Evolutionary conservation across 2,113 vertebrate genomes (phyloP).

Genomic region (Picathartes gymnocephalus): DNA sequence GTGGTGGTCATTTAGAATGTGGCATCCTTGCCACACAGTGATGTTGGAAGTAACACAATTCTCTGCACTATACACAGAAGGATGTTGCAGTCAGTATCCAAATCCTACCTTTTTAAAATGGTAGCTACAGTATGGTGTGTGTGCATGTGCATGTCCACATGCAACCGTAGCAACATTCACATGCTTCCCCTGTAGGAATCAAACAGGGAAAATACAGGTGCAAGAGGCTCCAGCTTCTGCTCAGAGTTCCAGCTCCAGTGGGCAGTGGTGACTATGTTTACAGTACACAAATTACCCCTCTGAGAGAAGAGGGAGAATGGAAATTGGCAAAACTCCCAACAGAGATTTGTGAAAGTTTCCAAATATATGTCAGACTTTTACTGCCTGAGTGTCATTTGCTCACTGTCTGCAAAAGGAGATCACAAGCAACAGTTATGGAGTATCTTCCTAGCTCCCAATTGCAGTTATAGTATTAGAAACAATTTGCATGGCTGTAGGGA

Average conservation of each 20-base stretch:
- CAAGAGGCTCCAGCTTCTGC: not conserved
- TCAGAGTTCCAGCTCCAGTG: not conserved
- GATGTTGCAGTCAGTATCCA: not conserved
- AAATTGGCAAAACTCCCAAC: not conserved
- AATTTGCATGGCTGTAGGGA: not conserved
- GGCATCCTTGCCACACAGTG: not conserved
- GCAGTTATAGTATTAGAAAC: not conserved
- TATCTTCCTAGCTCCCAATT: not conserved
- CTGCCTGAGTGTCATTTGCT: not conserved
- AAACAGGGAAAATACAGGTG: not conserved
- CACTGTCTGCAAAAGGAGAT: not conserved
- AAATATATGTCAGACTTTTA: not conserved
- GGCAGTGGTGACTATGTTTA: not conserved
- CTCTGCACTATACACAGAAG: not conserved
- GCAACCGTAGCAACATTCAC: not conserved
- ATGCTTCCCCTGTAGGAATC: not conserved
- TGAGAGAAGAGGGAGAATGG: not conserved
- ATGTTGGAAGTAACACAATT: not conserved
- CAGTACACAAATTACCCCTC: not conserved
- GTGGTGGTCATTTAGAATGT: not conserved
- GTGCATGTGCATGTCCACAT: fast-evolving
- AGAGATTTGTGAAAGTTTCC: not conserved
- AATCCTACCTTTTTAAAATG: not conserved
- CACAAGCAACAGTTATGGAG: not conserved
- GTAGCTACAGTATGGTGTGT: not conserved